Conservation (phyloP, 2,888 invertebrate species). For the Pandemis corylana region DNA sequence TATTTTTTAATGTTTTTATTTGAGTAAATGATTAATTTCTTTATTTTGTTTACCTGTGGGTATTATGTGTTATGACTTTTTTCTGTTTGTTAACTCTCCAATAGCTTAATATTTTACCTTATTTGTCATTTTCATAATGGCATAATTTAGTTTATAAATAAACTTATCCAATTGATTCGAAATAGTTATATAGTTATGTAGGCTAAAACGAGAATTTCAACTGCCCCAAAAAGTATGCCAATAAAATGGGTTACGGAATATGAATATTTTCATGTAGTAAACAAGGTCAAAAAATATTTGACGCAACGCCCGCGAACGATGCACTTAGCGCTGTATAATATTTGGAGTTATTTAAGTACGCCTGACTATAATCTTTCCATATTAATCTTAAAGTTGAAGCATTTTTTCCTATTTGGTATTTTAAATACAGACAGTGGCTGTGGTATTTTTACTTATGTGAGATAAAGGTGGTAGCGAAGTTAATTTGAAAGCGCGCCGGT, state of each 20-base stretch:
- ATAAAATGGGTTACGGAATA: conserved; percentile 13
- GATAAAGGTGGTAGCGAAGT: conserved; percentile 64
- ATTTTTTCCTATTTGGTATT: conserved; percentile 84
- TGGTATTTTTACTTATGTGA: conserved; percentile 84
- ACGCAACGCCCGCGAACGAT: conserved; percentile 57
- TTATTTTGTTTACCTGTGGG: conserved; percentile 3
- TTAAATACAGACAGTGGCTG: conserved; percentile 85
- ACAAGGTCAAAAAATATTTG: conserved; percentile 35
- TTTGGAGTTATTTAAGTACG: conserved; percentile 70
- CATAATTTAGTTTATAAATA: background rate
- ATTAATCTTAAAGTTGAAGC: conserved; percentile 77
- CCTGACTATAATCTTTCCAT: conserved; percentile 79
- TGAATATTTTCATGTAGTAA: conserved; percentile 22
- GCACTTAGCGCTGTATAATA: conserved; percentile 73
- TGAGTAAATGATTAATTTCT: background rate
- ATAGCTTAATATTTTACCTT: background rate
- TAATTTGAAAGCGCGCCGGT: conserved; percentile 63
- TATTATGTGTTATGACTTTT: background rate
- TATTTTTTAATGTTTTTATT: background rate
- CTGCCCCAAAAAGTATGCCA: conserved; percentile 27
- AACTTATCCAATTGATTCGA: background rate
- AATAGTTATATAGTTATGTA: conserved; percentile 18
- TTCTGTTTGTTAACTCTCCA: background rate
- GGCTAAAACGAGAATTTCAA: background rate
- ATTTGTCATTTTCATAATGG: background rate